These are phyloP conservation scores for Tridacna gigas DNA, from an alignment of 2,888 invertebrate genomes.

Conservation along the genomic window DNA sequence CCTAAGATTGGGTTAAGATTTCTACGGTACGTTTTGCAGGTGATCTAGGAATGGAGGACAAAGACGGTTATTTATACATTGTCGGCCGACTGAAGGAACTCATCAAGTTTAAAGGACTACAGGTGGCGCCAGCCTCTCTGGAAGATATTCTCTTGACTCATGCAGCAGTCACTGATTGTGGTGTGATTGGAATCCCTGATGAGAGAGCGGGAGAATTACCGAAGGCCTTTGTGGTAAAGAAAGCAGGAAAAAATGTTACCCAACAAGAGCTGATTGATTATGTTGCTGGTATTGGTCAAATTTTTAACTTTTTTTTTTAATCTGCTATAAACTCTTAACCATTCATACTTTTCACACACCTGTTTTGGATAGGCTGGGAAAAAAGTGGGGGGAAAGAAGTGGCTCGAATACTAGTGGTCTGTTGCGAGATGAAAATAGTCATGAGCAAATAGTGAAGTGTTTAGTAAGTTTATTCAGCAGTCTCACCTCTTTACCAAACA, in stretches of 20 bases:
- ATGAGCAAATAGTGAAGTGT: too few relatives aligned
- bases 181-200: conserved; percentile 89
- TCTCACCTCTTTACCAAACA: too few relatives aligned
- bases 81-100: conserved; percentile 95
- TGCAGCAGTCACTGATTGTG: conserved; percentile 90
- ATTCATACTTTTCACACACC: too few relatives aligned
- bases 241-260: conserved; percentile 82
- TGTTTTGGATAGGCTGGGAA: too few relatives aligned
- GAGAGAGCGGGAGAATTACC: conserved; percentile 90
- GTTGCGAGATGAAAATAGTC: too few relatives aligned
- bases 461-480: too few relatives aligned
- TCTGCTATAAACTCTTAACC: too few relatives aligned
- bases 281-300: conserved; percentile 61
- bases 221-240: conserved; percentile 89
- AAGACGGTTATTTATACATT: conserved; percentile 91
- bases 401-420: too few relatives aligned
- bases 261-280: conserved; percentile 87
- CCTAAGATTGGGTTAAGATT: too few relatives aligned
- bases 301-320: too few relatives aligned
- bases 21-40: conserved; percentile 86
- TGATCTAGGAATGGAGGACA: conserved; percentile 92
- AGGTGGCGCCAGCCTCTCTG: conserved; percentile 88
- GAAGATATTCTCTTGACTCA: conserved; percentile 91
- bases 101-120: conserved; percentile 92
- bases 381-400: too few relatives aligned